Conservation (phyloP, 2,113 vertebrate species). For the Marmota flaviventris region DNA sequence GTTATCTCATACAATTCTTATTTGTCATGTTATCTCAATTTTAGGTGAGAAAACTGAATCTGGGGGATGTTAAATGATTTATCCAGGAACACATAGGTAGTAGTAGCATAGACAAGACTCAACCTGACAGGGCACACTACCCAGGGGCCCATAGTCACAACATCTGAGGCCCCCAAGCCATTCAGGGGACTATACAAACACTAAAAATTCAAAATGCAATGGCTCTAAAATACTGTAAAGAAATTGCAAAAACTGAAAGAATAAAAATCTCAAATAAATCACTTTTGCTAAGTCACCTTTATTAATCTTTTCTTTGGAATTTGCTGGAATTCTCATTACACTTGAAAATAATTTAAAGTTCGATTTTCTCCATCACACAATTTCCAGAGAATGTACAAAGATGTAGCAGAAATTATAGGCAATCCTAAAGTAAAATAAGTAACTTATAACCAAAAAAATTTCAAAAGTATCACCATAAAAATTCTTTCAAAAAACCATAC, state of each 20-base stretch:
- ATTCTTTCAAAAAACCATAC: background rate
- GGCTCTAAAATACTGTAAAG: background rate
- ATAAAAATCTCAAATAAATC: background rate
- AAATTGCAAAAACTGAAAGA: background rate
- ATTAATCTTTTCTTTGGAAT: background rate
- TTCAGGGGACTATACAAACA: background rate
- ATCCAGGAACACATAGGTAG: background rate
- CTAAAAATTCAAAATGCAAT: background rate
- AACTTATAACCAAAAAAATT: background rate
- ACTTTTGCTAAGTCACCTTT: background rate
- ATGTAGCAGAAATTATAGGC: background rate
- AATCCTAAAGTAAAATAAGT: background rate
- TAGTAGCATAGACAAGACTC: background rate
- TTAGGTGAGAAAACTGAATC: background rate
- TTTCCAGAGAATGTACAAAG: background rate
- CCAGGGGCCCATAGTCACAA: background rate
- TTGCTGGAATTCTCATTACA: background rate
- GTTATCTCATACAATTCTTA: background rate
- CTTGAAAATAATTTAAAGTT: background rate
- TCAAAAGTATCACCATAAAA: conserved; percentile 43
- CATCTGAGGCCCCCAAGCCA: background rate
- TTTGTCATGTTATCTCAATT: background rate
- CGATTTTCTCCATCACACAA: background rate
- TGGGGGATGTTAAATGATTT: background rate
- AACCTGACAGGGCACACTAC: rapidly evolving